Evolutionary conservation across 2,113 vertebrate species (phyloP).

Genomic region (Dolichotis patagonum): DNA sequence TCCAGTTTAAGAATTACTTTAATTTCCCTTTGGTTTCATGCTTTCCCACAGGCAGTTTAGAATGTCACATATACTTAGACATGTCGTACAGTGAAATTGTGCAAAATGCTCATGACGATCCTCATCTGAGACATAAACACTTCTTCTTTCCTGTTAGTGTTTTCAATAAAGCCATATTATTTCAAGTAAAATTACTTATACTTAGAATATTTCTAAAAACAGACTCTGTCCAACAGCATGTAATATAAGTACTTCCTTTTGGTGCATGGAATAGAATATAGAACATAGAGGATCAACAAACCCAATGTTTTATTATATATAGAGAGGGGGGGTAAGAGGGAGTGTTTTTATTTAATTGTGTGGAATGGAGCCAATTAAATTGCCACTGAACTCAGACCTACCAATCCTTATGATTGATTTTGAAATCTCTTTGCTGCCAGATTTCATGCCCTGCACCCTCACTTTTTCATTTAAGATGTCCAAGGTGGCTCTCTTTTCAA

Average conservation of each 20-base stretch:
- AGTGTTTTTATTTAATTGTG: slow-evolving; percentile 36
- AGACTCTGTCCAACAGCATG: slow-evolving; percentile 47
- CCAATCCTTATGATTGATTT: not conserved
- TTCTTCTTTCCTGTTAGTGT: slow-evolving; percentile 46
- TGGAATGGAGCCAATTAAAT: slow-evolving; percentile 22
- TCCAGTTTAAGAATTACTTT: slow-evolving; percentile 66
- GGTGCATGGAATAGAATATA: not conserved
- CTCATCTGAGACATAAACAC: slow-evolving; percentile 69
- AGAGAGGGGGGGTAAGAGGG: not conserved
- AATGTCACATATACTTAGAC: slow-evolving; percentile 74
- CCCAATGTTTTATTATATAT: too few species aligned
- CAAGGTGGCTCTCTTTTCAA: not conserved
- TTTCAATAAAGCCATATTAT: slow-evolving; percentile 64
- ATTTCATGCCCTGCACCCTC: not conserved
- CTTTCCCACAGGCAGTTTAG: slow-evolving; percentile 70
- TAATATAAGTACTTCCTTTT: slow-evolving; percentile 59
- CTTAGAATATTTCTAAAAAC: slow-evolving; percentile 61
- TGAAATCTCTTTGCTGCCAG: not conserved
- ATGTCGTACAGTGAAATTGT: slow-evolving; percentile 49
- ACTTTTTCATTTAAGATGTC: not conserved
- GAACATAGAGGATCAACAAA: too few species aligned
- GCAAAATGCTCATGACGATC: slow-evolving; percentile 57
- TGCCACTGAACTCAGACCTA: not conserved
- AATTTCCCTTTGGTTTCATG: slow-evolving; percentile 75
- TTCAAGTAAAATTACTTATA: slow-evolving; percentile 53